These are phyloP conservation scores for Pelecanus crispus DNA, from an alignment of 2,113 vertebrate genomes.

Conservation along the genomic window DNA sequence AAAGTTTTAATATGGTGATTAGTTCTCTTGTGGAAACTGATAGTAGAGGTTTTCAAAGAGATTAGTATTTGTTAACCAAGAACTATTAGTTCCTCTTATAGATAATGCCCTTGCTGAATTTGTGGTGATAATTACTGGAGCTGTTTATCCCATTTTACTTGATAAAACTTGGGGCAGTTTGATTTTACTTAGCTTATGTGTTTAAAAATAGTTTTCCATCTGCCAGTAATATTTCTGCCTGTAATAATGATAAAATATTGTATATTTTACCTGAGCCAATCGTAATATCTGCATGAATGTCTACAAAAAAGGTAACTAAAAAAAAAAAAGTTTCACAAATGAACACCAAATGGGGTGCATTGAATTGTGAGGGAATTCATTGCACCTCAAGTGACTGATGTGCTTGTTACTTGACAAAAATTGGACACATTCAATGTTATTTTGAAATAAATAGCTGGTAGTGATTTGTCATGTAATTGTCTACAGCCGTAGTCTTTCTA, in stretches of 20 bases:
- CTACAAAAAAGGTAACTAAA: neutral
- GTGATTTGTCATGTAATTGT: neutral
- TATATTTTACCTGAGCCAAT: neutral
- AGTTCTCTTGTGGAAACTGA: neutral
- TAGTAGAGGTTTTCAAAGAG: neutral
- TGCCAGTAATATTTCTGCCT: neutral
- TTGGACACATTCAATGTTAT: neutral
- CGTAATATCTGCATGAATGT: neutral
- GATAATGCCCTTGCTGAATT: neutral
- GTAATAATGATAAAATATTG: neutral
- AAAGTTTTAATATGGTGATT: neutral
- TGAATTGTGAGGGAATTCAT: neutral
- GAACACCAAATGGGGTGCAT: neutral
- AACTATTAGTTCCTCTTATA: neutral
- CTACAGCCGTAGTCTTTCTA: neutral
- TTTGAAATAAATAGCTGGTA: neutral
- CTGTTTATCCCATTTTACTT: neutral
- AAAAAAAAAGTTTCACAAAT: neutral
- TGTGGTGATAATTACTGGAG: neutral
- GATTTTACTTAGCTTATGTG: neutral
- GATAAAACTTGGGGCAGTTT: neutral
- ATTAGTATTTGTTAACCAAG: neutral
- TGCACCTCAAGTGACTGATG: neutral
- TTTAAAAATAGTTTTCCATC: neutral
- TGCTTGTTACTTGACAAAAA: neutral